phyloP scores from a whole-genome alignment of 2,888 invertebrate genomes.

The Apamea monoglypha region DNA sequence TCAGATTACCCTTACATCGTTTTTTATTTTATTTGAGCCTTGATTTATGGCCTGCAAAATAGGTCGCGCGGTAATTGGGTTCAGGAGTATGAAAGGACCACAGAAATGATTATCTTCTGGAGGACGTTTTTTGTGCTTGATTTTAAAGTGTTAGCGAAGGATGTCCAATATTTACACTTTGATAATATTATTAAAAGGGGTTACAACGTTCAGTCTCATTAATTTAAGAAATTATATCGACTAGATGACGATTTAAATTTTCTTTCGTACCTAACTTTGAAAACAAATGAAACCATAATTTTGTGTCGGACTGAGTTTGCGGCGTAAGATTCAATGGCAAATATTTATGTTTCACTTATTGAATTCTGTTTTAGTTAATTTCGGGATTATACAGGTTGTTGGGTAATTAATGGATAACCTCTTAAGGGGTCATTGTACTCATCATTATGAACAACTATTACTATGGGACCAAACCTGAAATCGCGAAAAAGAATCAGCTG shows the following conservation, averaged over 20 bases:
- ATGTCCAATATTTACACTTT: slow-evolving; percentile 1
- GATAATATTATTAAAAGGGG: not conserved
- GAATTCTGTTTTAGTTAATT: not conserved
- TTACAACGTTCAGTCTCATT: not conserved
- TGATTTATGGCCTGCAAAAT: slow-evolving; percentile 27
- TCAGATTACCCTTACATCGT: slow-evolving; percentile 27
- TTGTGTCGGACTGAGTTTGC: not conserved
- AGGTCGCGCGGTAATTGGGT: slow-evolving; percentile 40
- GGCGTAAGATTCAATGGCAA: not conserved
- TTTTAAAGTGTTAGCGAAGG: not conserved
- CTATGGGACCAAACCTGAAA: too few species aligned
- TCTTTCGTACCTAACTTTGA: not conserved
- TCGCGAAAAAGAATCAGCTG: too few species aligned
- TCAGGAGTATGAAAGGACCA: not conserved
- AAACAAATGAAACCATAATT: not conserved
- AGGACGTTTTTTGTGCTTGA: not conserved
- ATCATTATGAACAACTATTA: too few species aligned
- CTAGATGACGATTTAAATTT: not conserved
- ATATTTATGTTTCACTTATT: not conserved
- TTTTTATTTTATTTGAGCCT: slow-evolving; percentile 29
- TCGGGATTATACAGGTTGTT: too few species aligned
- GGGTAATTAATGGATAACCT: too few species aligned
- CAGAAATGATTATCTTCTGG: slow-evolving; percentile 24
- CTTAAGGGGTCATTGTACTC: too few species aligned
- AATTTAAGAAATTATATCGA: not conserved